Base-by-base conservation (phyloP, 2,113 vertebrate genomes). In the Zingel zingel region DNA sequence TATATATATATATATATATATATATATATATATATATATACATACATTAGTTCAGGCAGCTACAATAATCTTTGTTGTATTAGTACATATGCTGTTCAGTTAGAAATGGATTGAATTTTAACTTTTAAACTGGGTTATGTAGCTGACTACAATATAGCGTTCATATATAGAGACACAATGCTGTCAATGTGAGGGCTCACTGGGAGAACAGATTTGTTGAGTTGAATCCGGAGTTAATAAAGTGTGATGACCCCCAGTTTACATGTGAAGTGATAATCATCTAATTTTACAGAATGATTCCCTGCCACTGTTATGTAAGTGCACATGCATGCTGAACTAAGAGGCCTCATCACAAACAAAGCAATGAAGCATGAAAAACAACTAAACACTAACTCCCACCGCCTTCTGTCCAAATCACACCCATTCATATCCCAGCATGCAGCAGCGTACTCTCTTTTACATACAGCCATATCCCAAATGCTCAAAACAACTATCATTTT, bases 371-470 rank as follows among this genome's bases (percentile, higher is more conserved):
- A 65, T 89, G 77, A 84, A 83, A 86, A 86, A 79, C 84, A 83
- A 89, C 63, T 21, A 86, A 76, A 84, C 88, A 59, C 77, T n/a
- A 59, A 89, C 84, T 91, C 91, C 82, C 82, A 91, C 77, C 5
- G 67, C 91, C 87, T 86, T 88, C 91, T 91, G 89, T 89, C 83
- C 76, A 90, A 88, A 88, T 89, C 84, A 83, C 87, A 89, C 65
- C 81, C 86, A 77, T 92, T 88, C 73, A 76, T 73, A 79, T 89
- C 88, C 89, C 91, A 90, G 88, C 87, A 87, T 87, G 91, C 90
- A 84, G 64, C 80, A 80, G 53, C 85, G 62, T 23, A 68, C 80
- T 75, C 84, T 23, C 83, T 82, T 72, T 90, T 86, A 78, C 76
- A 82, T 51, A 57, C 58, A 69, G 72, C 83, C 83, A 77, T 50